phyloP scores from a whole-genome alignment of 2,113 vertebrate species.

The Siphamia tubifer region DNA sequence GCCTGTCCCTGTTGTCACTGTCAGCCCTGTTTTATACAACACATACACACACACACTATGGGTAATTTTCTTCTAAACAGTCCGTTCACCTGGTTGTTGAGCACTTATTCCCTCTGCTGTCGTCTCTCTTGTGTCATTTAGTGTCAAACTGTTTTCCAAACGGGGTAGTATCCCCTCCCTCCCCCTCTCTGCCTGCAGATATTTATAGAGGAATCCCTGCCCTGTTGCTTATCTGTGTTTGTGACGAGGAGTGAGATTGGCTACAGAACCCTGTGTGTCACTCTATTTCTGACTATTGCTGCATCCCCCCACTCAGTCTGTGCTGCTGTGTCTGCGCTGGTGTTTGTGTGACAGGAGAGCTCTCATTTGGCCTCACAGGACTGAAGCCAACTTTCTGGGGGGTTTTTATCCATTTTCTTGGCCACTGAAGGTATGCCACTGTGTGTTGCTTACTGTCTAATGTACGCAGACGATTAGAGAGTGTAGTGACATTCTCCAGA shows the following conservation, averaged over 20 bases:
- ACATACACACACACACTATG: background rate
- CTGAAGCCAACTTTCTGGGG: constrained; percentile 27
- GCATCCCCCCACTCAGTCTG: constrained; percentile 33
- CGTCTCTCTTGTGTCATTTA: constrained; percentile 18
- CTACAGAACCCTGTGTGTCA: constrained; percentile 5
- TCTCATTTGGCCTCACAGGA: constrained; percentile 25
- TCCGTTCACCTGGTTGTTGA: background rate
- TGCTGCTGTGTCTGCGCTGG: constrained; percentile 18
- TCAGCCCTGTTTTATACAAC: background rate
- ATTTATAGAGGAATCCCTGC: constrained; percentile 90
- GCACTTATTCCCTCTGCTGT: accelerated
- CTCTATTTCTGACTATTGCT: constrained; percentile 74
- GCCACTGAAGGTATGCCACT: constrained; percentile 45
- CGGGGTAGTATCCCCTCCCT: constrained; percentile 58
- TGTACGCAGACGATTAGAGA: background rate
- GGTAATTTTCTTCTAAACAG: background rate
- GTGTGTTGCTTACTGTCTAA: background rate
- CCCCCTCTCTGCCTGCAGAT: constrained; percentile 58
- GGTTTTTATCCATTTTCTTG: background rate
- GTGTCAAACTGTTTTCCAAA: constrained; percentile 43
- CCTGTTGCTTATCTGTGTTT: constrained; percentile 75
- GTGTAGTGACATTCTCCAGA: background rate
- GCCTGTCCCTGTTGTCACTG: background rate
- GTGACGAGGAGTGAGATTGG: background rate
- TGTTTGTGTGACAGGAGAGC: constrained; percentile 39